A percentile compares a stretch with the other conserved stretches of the same genome.
phyloP scores from a whole-genome alignment of 2,888 invertebrate species.

The Pachydiplax longipennis region DNA sequence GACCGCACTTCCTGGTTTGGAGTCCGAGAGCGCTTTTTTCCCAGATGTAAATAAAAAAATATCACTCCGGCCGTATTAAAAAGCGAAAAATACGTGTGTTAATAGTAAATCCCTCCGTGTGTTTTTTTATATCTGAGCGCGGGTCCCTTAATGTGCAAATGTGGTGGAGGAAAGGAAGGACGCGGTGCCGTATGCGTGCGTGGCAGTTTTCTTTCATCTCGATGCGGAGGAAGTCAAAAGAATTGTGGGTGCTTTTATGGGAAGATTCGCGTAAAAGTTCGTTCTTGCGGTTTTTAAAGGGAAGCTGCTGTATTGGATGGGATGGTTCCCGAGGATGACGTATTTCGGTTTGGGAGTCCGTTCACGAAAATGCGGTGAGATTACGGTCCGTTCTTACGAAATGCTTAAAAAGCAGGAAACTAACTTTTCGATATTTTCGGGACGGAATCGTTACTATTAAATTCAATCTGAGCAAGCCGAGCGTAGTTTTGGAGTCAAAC shows the following conservation, averaged over 20 bases:
- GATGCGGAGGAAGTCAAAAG: background rate
- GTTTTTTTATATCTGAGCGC: background rate
- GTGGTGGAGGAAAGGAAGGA: background rate
- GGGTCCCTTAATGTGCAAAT: background rate
- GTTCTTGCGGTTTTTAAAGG: background rate
- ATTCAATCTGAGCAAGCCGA: no score
- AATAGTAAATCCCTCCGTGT: background rate
- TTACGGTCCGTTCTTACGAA: no score
- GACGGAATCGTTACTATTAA: no score
- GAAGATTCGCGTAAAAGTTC: background rate
- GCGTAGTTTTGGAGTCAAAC: no score
- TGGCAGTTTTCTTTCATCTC: background rate
- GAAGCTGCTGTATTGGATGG: background rate
- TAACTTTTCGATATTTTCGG: no score
- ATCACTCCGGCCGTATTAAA: background rate
- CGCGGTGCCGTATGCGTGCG: background rate
- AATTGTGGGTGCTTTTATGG: background rate
- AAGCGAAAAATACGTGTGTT: background rate
- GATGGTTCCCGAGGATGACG: background rate
- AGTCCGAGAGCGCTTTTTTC: background rate
- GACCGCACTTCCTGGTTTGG: conserved; percentile 23
- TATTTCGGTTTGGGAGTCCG: no score
- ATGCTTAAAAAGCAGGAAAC: no score
- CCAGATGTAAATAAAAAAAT: background rate
- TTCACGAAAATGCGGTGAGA: no score